phyloP scores from a whole-genome alignment of 2,113 vertebrate species.

The Prochilodus magdalenae region DNA sequence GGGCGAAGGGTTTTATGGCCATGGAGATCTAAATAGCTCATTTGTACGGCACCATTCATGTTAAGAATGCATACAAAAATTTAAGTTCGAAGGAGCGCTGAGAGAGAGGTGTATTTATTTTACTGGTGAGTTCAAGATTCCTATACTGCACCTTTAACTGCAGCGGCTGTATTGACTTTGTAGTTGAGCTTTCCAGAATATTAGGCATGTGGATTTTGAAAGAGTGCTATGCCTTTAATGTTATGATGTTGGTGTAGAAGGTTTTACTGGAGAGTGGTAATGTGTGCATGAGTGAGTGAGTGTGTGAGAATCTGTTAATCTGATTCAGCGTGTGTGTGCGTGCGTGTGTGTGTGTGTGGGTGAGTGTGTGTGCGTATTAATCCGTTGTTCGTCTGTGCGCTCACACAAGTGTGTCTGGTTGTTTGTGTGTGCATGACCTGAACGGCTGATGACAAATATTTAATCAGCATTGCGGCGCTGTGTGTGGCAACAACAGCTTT shows the following conservation, averaged over 20 bases:
- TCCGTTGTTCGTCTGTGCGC: slow-evolving; percentile 15
- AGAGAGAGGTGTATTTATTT: no score
- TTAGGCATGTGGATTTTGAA: no score
- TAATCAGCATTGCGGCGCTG: slow-evolving; percentile 46
- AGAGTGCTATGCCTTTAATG: background rate
- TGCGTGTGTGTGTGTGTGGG: slow-evolving; percentile 12
- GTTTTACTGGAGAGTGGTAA: background rate
- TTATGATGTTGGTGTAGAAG: background rate
- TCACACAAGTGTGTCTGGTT: slow-evolving; percentile 6
- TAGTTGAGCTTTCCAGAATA: no score
- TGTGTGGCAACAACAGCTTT: slow-evolving; percentile 54
- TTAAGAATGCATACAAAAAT: no score
- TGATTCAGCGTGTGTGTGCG: slow-evolving; percentile 15
- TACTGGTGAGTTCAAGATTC: no score
- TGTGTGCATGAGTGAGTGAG: background rate
- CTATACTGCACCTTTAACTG: no score
- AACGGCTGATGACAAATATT: slow-evolving; percentile 54
- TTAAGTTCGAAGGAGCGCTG: no score
- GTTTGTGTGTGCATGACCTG: slow-evolving; percentile 49
- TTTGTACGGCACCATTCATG: no score
- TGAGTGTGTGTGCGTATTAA: no score
- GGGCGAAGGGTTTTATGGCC: no score
- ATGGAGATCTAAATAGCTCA: no score
- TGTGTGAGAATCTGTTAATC: slow-evolving; percentile 23
- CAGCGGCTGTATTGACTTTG: no score